These are phyloP conservation scores for Electrona antarctica DNA, from an alignment of 2,113 vertebrate genomes.

Conservation along the genomic window DNA sequence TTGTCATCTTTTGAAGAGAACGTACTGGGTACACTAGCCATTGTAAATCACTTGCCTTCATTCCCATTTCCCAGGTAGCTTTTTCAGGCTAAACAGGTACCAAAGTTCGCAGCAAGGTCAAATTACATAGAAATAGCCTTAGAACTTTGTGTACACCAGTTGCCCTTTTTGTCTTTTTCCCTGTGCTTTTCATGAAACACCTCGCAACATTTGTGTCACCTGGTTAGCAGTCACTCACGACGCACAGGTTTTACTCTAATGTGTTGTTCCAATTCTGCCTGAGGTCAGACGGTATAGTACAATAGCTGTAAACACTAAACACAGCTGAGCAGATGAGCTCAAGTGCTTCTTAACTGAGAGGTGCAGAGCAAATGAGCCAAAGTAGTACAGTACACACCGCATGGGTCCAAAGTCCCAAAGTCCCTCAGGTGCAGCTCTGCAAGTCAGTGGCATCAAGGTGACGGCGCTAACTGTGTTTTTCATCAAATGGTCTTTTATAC, in stretches of 20 bases:
- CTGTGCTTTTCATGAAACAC: slow-evolving; percentile 4
- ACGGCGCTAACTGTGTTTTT: slow-evolving; percentile 8
- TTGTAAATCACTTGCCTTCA: neutral
- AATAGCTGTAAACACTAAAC: slow-evolving; percentile 36
- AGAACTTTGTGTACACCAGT: slow-evolving; percentile 20
- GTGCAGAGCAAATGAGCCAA: slow-evolving; percentile 17
- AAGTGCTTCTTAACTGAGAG: slow-evolving; percentile 35
- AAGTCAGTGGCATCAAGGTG: slow-evolving; percentile 30
- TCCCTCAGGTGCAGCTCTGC: slow-evolving; percentile 55
- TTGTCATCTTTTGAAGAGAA: slow-evolving; percentile 14
- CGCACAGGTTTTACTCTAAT: slow-evolving; percentile 23
- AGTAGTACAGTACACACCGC: slow-evolving; percentile 39
- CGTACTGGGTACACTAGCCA: slow-evolving; percentile 8
- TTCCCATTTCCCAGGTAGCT: neutral
- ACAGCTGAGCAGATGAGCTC: slow-evolving; percentile 33
- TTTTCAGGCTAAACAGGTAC: neutral
- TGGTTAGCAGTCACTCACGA: slow-evolving; percentile 21
- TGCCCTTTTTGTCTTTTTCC: slow-evolving; percentile 1
- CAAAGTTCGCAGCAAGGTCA: slow-evolving; percentile 14
- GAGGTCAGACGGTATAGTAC: slow-evolving; percentile 27
- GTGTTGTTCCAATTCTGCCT: slow-evolving; percentile 29
- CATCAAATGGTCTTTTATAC: slow-evolving; percentile 15
- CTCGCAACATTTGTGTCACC: slow-evolving; percentile 11
- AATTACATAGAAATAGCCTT: neutral
- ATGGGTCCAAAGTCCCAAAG: slow-evolving; percentile 52